Percentiles rank a stretch among this genome's conserved stretches.
Evolutionary conservation across 2,888 invertebrate species (phyloP).

Genomic region (Diloba caeruleocephala): DNA sequence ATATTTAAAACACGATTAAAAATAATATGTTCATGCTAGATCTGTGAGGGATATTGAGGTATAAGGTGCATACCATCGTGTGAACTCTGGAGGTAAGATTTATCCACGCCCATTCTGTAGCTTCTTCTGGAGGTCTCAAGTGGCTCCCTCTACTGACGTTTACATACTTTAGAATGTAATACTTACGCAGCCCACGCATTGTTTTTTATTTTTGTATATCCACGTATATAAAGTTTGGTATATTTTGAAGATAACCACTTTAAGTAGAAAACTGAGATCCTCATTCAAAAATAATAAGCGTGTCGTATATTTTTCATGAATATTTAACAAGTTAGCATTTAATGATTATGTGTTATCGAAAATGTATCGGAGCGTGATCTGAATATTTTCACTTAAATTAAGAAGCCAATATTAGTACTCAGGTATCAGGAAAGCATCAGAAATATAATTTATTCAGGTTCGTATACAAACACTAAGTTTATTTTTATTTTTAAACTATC

Average conservation of each 20-base stretch:
- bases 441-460: too few relatives aligned
- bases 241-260: too few relatives aligned
- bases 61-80: constrained; percentile 16
- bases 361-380: constrained; percentile 71
- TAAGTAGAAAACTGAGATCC: too few relatives aligned
- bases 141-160: constrained; percentile 19
- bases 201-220: constrained; percentile 2
- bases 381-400: constrained; percentile 65
- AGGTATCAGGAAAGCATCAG: too few relatives aligned
- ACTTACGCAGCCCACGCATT: constrained; percentile 23
- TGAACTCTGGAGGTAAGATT: constrained; percentile 12
- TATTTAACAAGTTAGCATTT: constrained; percentile 73
- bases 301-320: constrained; percentile 66
- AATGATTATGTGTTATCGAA: constrained; percentile 72
- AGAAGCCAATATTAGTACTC: constrained; percentile 24
- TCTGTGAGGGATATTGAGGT: neutral
- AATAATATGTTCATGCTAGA: constrained; percentile 14
- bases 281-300: constrained; percentile 48
- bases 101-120: constrained; percentile 15
- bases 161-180: constrained; percentile 12
- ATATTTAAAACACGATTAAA: constrained; percentile 34
- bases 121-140: constrained; percentile 24
- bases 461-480: constrained; percentile 9
- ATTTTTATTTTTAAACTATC: too few relatives aligned
- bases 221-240: too few relatives aligned